Evolutionary conservation across 2,888 invertebrate species (phyloP), one percentile per base, ranked within the genome.

Genomic region (Drosophila pegasa): DNA sequence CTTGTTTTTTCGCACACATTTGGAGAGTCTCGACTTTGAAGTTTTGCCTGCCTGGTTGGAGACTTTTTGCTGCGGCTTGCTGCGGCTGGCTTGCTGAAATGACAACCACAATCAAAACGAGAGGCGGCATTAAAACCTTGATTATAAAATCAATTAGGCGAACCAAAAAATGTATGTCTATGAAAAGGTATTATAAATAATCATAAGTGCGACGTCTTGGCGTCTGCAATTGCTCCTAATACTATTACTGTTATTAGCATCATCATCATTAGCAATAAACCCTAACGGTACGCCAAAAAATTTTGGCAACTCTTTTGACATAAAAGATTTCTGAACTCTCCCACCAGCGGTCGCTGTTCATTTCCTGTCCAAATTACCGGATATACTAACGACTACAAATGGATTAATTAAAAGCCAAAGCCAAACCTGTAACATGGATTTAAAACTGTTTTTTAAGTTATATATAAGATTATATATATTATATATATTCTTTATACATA

Each of bases 81-180:
- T 48, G 40, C 63, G 66, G 67, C 65, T 71, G 66, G 67, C 65
- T 71, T 47, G 35, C 87, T 83, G 88, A 88, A 83, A 88, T 78
- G 70, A 86, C 69, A 73, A 80, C 70, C 67, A 69, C 51, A 52
- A 75, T 57, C 41, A 67, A 62, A 65, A 71, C 57, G 64, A 78
- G 76, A 71, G 70, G 70, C 72, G 64, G 73, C 71, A 73, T 75
- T 75, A 85, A 87, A 88, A 75, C 83, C 88, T 83, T 83, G 83
- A 82, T 88, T 86, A 86, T 88, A 80, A 80, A 86, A 80, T 88
- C 88, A 83, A 86, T 86, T 83, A 87, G 82, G 63, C 69, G 52
- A 52, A 58, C 70, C n/a, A 45, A 48, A 45, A 57, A 54, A 45
- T 60, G 43, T 33, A 54, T 12, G 4, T 25, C 9, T 37, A 37